Percentiles rank a stretch among this genome's conserved stretches.
phyloP scores from a whole-genome alignment of 2,113 vertebrate species.

The Turnix velox region DNA sequence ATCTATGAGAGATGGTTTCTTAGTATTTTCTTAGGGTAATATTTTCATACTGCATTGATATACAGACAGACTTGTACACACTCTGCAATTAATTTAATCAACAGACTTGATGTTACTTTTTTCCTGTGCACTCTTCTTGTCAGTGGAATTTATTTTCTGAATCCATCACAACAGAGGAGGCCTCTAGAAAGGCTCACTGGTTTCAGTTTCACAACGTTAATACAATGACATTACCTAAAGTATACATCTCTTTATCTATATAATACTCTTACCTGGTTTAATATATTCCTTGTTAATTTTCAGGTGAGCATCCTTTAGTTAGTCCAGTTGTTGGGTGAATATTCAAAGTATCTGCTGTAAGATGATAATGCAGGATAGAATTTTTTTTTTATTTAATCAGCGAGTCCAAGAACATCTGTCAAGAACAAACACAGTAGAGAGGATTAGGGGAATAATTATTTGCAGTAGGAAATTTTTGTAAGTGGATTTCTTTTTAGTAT shows the following conservation, averaged over 20 bases:
- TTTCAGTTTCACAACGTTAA: background rate
- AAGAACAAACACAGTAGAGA: background rate
- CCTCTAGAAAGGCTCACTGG: background rate
- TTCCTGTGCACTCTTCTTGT: background rate
- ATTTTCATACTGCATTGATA: background rate
- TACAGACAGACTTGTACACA: background rate
- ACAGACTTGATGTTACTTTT: background rate
- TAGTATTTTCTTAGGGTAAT: background rate
- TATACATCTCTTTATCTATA: background rate
- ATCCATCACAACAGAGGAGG: background rate
- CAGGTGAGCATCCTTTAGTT: background rate
- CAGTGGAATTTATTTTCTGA: background rate
- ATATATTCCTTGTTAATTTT: background rate
- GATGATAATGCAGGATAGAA: background rate
- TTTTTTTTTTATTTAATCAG: background rate
- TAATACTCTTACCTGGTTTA: background rate
- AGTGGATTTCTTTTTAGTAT: background rate
- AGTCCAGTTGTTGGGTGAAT: background rate
- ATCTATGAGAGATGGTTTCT: background rate
- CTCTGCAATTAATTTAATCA: background rate
- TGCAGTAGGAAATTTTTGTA: background rate
- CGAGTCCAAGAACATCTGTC: background rate
- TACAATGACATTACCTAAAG: background rate
- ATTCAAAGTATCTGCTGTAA: background rate
- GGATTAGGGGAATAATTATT: background rate